Evolutionary conservation across 2,797 vertebrate genomes (phyloP).

Genomic region (Rousettus madagascariensis): DNA sequence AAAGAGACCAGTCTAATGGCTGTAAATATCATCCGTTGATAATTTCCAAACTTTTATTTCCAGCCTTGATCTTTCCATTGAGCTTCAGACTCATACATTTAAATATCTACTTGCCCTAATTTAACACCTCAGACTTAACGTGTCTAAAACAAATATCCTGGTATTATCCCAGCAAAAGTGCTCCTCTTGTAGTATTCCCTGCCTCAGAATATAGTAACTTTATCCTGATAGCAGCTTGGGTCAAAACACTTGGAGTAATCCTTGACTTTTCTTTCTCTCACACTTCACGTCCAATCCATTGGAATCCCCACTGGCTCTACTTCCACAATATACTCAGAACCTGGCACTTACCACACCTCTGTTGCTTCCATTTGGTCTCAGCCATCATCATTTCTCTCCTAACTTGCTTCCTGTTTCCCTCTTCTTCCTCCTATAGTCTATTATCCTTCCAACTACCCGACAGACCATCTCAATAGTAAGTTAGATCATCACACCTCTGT

Average conservation of each 20-base stretch:
- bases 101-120: not conserved
- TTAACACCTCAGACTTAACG: not conserved
- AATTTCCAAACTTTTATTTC: slow-evolving; percentile 9
- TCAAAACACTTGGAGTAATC: not conserved
- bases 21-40: not conserved
- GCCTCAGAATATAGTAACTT: not conserved
- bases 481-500: not conserved
- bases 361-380: not conserved
- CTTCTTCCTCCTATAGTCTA: not conserved
- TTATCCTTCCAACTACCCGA: not conserved
- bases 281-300: not conserved
- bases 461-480: not conserved
- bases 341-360: not conserved
- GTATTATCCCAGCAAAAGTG: not conserved
- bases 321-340: not conserved
- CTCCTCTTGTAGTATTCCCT: not conserved
- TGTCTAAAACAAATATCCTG: not conserved
- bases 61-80: not conserved
- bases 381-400: not conserved
- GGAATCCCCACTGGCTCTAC: not conserved
- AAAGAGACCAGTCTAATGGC: not conserved
- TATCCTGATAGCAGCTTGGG: not conserved
- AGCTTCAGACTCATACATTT: not conserved
- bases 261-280: not conserved
- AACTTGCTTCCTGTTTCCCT: not conserved